Base-by-base conservation (phyloP, 2,113 vertebrate genomes). In the Gnathochromis pfefferi region DNA sequence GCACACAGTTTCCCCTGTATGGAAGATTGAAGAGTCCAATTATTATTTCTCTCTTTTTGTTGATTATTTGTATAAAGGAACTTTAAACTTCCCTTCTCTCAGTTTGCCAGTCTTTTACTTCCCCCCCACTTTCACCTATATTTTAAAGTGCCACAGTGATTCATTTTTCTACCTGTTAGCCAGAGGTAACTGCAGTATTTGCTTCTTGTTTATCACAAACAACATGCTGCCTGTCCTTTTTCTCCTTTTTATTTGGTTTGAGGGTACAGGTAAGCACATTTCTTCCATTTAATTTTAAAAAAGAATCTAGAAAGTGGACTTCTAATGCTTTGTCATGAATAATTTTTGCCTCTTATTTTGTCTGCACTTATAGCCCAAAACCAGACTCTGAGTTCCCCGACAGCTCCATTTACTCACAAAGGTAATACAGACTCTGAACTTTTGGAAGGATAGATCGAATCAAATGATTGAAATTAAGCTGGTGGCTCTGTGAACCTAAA, bases 111-210 rank as follows among this genome's bases (percentile, higher is more conserved):
- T 73, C 4, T 47, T 4, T 49, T 9, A 91, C 89, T 94, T 95
- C 93, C 91, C 93, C 91, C 70, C 19, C 13, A 70, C 42, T 60
- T 42, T 87, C 49, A 91, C 91, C 87, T 92, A 58, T 31, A 60
- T 11, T 75, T 63, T 57, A 14, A 17, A 60, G n/a, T 10, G 40
- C 16, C 26, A 6, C 35, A 7, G 12, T 31, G 7, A 78, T 51
- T 82, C 33, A 70, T 7, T 68, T n/a, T 57, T 33, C 19, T 2
- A 73, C 63, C 33, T 53, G 58, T 88, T 47, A 31, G 80, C 33
- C 73, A 58, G 68, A 84, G 38, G 35, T 23, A 21, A 58, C 28
- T 23, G 75, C 9, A 14, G 7, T 26, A 12, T 45, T 57, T 53
- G 12, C 21, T 33, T 54, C 55, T 45, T 7, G 17, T 45, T 70